These are phyloP conservation scores for Piliocolobus tephrosceles DNA, from an alignment of 2,113 vertebrate species.

Conservation along the genomic window DNA sequence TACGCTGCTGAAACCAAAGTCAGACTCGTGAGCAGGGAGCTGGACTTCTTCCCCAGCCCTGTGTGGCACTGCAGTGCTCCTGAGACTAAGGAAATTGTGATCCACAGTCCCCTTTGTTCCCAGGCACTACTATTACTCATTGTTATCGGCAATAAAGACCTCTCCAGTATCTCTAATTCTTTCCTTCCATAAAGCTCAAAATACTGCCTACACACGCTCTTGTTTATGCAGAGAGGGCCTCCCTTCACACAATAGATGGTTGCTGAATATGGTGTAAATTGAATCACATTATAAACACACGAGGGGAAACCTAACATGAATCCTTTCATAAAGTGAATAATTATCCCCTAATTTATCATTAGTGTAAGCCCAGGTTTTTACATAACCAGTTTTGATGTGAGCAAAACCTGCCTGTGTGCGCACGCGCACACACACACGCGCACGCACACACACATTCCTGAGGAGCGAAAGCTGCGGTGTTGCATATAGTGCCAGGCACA, in stretches of 20 bases:
- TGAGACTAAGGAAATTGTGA: not conserved
- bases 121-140: not conserved
- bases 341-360: slow-evolving; percentile 58
- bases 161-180: slow-evolving; percentile 41
- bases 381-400: slow-evolving; percentile 45
- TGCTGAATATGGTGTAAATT: slow-evolving; percentile 58
- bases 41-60: not conserved
- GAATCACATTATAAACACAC: slow-evolving; percentile 64
- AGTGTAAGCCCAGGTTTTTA: slow-evolving; percentile 50
- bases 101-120: slow-evolving; percentile 45
- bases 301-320: slow-evolving; percentile 59
- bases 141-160: slow-evolving; percentile 11
- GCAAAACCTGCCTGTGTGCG: not conserved
- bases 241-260: slow-evolving; percentile 40
- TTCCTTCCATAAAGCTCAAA: slow-evolving; percentile 11
- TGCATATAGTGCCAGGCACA: not conserved
- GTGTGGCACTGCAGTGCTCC: not conserved
- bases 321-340: slow-evolving; percentile 63
- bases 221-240: slow-evolving; percentile 55
- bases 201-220: slow-evolving; percentile 43
- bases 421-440: not conserved
- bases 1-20: too few relatives aligned
- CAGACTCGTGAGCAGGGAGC: not conserved
- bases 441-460: not conserved
- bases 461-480: not conserved